A percentile compares a stretch with the other conserved stretches of the same genome.
These are phyloP conservation scores for Parazoanthus swiftii DNA, from an alignment of 92 coral and sea anemone species.

Conservation along the genomic window DNA sequence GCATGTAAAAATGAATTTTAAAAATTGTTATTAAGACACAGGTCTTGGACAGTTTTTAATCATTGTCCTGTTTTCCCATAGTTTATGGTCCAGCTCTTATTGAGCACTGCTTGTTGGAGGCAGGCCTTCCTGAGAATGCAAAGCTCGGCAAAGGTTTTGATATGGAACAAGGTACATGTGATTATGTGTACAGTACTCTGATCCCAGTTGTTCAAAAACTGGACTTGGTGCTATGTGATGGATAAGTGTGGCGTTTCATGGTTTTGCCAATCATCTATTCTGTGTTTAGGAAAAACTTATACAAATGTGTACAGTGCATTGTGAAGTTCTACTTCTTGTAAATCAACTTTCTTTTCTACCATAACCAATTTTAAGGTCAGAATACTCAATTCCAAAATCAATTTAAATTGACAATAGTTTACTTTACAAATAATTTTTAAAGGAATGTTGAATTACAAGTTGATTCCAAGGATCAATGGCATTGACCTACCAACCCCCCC, in stretches of 20 bases:
- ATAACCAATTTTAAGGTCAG: neutral
- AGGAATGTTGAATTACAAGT: no score
- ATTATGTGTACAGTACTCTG: neutral
- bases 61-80: neutral
- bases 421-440: neutral
- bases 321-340: no score
- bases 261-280: no score
- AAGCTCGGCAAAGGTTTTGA: constrained; percentile 70
- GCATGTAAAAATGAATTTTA: no score
- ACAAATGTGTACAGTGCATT: no score
- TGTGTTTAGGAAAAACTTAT: no score
- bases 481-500: no score
- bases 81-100: constrained; percentile 92
- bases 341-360: neutral
- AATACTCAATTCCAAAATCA: neutral
- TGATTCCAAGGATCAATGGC: no score
- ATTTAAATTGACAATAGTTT: no score
- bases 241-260: neutral
- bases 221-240: neutral
- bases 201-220: neutral
- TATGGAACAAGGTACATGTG: constrained; percentile 58
- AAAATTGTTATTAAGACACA: no score
- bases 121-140: constrained; percentile 73
- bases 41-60: no score
- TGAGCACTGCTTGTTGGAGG: constrained; percentile 83